Base-by-base conservation (phyloP, 2,888 invertebrate genomes). In the Biston betularia region DNA sequence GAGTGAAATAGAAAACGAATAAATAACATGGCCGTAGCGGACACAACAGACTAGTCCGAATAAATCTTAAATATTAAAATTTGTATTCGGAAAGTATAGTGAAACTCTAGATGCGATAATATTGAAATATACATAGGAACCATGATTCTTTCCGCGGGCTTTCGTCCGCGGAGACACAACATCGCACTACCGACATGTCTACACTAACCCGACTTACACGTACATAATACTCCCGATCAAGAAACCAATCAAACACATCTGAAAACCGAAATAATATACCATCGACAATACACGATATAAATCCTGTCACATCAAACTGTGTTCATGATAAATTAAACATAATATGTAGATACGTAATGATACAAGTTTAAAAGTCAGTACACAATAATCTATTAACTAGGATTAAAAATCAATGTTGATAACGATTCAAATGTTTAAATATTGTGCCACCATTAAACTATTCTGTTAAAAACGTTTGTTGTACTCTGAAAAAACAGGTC, bases 111-210 rank as follows among this genome's bases (percentile, higher is more conserved):
- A 93, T 92, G 93, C 93, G 92, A 90, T 91, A 92, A 93, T 93
- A 93, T 93, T 94, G 94, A 94, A 93, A 94, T 94, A 92, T 94
- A 94, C 93, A 94, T 94, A 94, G 94, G 94, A 94, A 94, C 94
- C 94, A 94, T 94, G 93, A 93, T 93, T 92, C 90, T 84, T 88
- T 87, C 92, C 93, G 92, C 92, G 91, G 90, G 79, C 86, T 79
- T 74, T 78, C 84, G 87, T 82, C 92, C 91, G 89, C 91, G 93
- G 92, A 90, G 89, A 89, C 89, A 90, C 89, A 88, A 90, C 90
- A 86, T 89, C 92, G 90, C 88, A 87, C 89, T 92, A 91, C 89
- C 90, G 88, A 90, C 87, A 81, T 83, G 86, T 87, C 90, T 89
- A 90, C 86, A 78, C 89, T 89, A 89, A 89, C 86, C 81, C 87